Evolutionary conservation across 2,888 invertebrate species (phyloP).

Genomic region (Argyresthia albistria): DNA sequence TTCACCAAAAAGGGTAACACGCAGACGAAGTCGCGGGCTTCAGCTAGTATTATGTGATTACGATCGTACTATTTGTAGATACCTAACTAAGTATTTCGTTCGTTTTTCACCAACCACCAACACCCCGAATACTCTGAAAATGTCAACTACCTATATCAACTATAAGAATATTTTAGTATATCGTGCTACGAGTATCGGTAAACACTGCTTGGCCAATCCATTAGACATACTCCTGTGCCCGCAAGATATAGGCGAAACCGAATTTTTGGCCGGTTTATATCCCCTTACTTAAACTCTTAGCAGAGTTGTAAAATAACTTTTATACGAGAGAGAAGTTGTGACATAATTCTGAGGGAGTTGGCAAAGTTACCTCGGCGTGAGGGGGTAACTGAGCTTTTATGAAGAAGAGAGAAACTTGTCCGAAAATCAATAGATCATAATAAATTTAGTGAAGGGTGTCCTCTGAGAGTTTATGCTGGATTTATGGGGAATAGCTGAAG

Average conservation of each 20-base stretch:
- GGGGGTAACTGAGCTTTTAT: conserved; percentile 20
- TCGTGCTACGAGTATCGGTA: background rate
- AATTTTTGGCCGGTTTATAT: conserved; percentile 11
- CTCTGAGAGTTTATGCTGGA: conserved; percentile 4
- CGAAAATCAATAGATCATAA: conserved; percentile 47
- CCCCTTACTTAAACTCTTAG: conserved; percentile 39
- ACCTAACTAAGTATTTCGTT: too few species aligned
- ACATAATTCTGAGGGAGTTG: conserved; percentile 41
- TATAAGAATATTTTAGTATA: too few species aligned
- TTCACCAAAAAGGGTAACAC: too few species aligned
- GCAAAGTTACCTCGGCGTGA: conserved; percentile 19
- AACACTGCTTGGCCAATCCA: conserved; percentile 5
- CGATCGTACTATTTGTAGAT: too few species aligned
- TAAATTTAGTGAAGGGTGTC: conserved; percentile 28
- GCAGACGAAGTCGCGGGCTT: too few species aligned
- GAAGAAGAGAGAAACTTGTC: conserved; percentile 19
- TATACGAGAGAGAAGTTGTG: conserved; percentile 22
- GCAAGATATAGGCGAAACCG: background rate
- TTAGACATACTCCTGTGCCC: conserved; percentile 6
- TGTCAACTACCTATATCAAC: too few species aligned
- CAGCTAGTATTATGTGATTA: too few species aligned
- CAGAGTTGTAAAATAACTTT: conserved; percentile 53
- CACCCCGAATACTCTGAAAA: background rate
- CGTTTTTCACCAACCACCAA: background rate
- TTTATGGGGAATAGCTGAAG: background rate